phyloP scores from a whole-genome alignment of 1,140 invertebrate species.

The Zaprionus africanus region DNA sequence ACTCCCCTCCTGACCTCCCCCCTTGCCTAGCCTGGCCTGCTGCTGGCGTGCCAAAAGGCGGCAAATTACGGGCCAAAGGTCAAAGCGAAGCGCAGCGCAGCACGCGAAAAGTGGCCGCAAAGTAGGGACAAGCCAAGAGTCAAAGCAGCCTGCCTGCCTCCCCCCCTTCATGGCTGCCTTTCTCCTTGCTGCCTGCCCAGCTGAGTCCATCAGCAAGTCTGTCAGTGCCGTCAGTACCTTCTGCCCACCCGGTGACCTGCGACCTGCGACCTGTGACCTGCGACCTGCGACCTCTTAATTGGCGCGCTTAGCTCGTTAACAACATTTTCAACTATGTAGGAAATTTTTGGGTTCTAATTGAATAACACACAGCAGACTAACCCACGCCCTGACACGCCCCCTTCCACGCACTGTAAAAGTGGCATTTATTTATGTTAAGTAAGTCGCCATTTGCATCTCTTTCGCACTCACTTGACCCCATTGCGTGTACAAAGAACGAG shows the following conservation, averaged over 20 bases:
- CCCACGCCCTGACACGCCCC: background rate
- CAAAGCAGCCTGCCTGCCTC: constrained; percentile 9
- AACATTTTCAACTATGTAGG: constrained; percentile 74
- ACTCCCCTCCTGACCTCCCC: background rate
- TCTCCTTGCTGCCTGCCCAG: background rate
- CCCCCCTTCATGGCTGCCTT: background rate
- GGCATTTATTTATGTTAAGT: constrained; percentile 43
- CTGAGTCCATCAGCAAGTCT: background rate
- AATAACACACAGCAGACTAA: constrained; percentile 55
- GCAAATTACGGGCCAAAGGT: constrained; percentile 67
- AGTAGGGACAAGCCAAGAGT: constrained; percentile 53
- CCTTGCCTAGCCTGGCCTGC: background rate
- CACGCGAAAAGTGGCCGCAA: constrained; percentile 37
- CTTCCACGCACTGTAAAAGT: background rate
- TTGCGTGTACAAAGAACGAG: background rate
- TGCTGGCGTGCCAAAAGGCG: constrained; percentile 68
- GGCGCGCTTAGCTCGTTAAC: constrained; percentile 81
- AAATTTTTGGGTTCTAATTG: constrained; percentile 67
- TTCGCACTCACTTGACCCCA: constrained; percentile 20
- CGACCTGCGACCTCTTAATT: constrained; percentile 60
- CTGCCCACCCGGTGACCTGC: background rate
- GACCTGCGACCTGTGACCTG: constrained; percentile 21
- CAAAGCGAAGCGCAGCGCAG: constrained; percentile 37
- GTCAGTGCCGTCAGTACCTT: too few species aligned
- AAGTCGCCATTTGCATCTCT: background rate